Evolutionary conservation across 2,113 vertebrate genomes (phyloP), one percentile per base, ranked within the genome.

Genomic region (Callopanchax toddi): DNA sequence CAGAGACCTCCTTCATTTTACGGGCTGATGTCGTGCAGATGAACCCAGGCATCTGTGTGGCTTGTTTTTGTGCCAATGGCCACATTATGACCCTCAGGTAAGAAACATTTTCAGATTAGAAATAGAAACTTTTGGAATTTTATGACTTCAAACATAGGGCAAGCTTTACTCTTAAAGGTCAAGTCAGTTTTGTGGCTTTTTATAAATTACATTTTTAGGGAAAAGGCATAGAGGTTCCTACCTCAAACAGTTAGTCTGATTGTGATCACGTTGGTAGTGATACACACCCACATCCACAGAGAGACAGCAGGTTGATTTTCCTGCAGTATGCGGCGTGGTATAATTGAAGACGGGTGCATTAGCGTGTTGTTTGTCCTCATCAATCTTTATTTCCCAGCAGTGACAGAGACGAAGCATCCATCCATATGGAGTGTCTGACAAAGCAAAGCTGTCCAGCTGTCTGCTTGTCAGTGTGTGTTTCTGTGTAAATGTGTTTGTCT

Each of bases 11-110:
- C 50, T 99, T 99, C 81, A 93, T 99, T 84, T 93, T 99, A 65
- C 94, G 96, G 63, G 94, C 94, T 48, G 97, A 99, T 67, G 91
- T 99, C 80, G 97, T 99, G 60, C 90, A 94, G 10, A 89, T 96
- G 89, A 95, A 90, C 86, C 93, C 91, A 59, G 94, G 96, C 70
- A 89, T 93, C 88, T 98, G 96, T 74, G 86, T 99, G 86, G 94
- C 96, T 26, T 98, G 96, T 86, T 99, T 98, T 91, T 99, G 97
- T 84, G 97, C 97, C 89, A 99, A 99, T 17, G 97, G 97, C 86
- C 97, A 99, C 88, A 98, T 99, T 87, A 99, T 99, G 97, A 94
- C 96, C 68, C 96, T 99, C 84, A 99, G 97, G 97, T 99, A 90
- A 93, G 92, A 60, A 23, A 57, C 37, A 25, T 39, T 29, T 4